Conservation (phyloP, 1,140 invertebrate genomes). For the Sminthurinus signatus region DNA sequence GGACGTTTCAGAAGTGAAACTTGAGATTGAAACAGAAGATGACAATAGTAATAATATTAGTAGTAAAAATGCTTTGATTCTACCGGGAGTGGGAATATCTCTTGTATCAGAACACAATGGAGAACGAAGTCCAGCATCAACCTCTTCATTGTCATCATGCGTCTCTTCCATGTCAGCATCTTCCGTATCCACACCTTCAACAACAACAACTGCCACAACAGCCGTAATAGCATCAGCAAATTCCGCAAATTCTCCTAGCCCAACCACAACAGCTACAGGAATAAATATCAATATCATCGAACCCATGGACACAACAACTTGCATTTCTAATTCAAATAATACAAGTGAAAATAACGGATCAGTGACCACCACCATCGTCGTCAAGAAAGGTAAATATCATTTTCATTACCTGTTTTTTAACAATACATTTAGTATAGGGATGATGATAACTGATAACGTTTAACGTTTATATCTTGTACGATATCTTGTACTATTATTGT, state of each 20-base stretch:
- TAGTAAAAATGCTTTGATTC: not conserved
- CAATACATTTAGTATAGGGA: too few relatives aligned
- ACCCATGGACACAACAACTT: not conserved
- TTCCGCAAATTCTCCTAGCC: not conserved
- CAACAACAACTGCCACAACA: conserved; percentile 4
- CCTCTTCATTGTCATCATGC: not conserved
- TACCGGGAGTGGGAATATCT: not conserved
- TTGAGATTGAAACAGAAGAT: conserved; percentile 22
- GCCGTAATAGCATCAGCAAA: too few relatives aligned
- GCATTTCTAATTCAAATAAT: too few relatives aligned
- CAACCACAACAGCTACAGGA: conserved; percentile 6
- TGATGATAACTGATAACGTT: too few relatives aligned
- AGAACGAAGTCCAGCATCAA: not conserved
- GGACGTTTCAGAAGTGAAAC: not conserved
- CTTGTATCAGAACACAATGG: not conserved
- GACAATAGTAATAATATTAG: not conserved
- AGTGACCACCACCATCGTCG: not conserved
- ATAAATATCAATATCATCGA: too few relatives aligned
- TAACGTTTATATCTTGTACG: too few relatives aligned
- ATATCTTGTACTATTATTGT: too few relatives aligned
- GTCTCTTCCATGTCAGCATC: too few relatives aligned
- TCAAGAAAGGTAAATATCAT: conserved; percentile 25
- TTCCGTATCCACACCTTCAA: conserved; percentile 1
- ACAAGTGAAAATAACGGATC: too few relatives aligned
- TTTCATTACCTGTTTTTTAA: not conserved